Conservation (phyloP, 30 jellyfish, hydroid and myxozoan genomes). For the Aurelia aurita complex sp. Pacific region DNA sequence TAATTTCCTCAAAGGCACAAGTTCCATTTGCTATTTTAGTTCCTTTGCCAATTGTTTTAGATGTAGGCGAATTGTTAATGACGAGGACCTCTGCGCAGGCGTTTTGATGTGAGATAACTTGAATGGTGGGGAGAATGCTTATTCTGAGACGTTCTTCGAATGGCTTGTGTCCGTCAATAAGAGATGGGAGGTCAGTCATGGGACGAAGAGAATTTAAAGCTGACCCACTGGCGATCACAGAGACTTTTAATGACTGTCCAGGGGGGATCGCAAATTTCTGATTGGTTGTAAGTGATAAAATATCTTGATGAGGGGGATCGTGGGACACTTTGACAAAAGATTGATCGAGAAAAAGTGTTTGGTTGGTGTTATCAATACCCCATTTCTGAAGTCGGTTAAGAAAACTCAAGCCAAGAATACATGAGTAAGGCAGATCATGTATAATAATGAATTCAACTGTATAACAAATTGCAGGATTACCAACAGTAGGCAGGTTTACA, state of each 20-base stretch:
- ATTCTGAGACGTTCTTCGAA: too few species aligned
- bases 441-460: slow-evolving; percentile 13
- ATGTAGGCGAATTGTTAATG: too few species aligned
- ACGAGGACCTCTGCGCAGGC: too few species aligned
- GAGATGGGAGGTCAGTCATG: too few species aligned
- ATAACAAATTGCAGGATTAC: slow-evolving; percentile 30
- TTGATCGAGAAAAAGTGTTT: slow-evolving; percentile 24
- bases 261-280: neutral
- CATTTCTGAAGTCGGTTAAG: slow-evolving; percentile 28
- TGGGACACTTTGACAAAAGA: slow-evolving; percentile 17
- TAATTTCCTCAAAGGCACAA: too few species aligned
- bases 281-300: neutral
- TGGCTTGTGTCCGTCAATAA: too few species aligned
- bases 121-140: too few species aligned
- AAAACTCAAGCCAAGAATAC: slow-evolving; percentile 52
- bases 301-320: slow-evolving; percentile 14
- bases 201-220: too few species aligned
- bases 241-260: slow-evolving; percentile 19
- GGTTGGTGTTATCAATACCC: slow-evolving; percentile 50
- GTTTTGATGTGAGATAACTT: too few species aligned
- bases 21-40: too few species aligned
- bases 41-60: too few species aligned
- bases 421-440: slow-evolving; percentile 41
- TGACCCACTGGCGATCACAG: too few species aligned
- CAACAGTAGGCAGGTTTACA: slow-evolving; percentile 30